Evolutionary conservation across 2,888 invertebrate species (phyloP).

Genomic region (Drosophila atripex): DNA sequence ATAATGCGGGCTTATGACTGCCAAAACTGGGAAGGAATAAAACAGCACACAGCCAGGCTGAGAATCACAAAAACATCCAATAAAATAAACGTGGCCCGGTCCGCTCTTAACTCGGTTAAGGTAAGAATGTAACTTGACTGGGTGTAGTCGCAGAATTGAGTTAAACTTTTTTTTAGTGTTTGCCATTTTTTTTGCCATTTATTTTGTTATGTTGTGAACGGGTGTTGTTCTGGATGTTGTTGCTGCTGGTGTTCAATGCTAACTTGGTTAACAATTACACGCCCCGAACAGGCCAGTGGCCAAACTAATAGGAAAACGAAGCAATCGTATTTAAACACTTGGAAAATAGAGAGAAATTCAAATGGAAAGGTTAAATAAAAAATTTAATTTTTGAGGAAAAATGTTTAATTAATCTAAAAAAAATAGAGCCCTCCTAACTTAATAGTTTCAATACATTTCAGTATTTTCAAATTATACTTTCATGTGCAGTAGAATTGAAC

Average conservation of each 20-base stretch:
- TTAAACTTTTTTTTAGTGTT: slow-evolving; percentile 25
- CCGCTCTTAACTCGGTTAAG: slow-evolving; percentile 38
- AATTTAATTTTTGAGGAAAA: background rate
- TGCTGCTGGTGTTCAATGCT: slow-evolving; percentile 35
- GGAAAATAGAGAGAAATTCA: background rate
- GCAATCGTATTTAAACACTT: background rate
- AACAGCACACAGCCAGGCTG: slow-evolving; percentile 18
- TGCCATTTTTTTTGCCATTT: slow-evolving; percentile 14
- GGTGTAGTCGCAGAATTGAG: slow-evolving; percentile 54
- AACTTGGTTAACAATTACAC: slow-evolving; percentile 78
- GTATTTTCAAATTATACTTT: slow-evolving; percentile 7
- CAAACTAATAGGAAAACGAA: slow-evolving; percentile 53
- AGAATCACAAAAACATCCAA: slow-evolving; percentile 18
- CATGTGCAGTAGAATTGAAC: slow-evolving; percentile 16
- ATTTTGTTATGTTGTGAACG: slow-evolving; percentile 33
- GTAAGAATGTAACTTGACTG: slow-evolving; percentile 54
- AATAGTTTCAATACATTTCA: background rate
- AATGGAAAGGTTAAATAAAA: background rate
- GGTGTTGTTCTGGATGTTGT: slow-evolving; percentile 34
- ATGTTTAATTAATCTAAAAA: no score
- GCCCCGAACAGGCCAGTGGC: slow-evolving; percentile 60
- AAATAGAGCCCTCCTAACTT: no score
- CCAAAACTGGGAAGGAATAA: slow-evolving; percentile 49
- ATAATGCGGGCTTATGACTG: slow-evolving; percentile 79
- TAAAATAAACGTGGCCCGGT: slow-evolving; percentile 60